These are phyloP conservation scores for Neodiprion pinetum DNA, from an alignment of 1,140 invertebrate genomes.

Conservation along the genomic window DNA sequence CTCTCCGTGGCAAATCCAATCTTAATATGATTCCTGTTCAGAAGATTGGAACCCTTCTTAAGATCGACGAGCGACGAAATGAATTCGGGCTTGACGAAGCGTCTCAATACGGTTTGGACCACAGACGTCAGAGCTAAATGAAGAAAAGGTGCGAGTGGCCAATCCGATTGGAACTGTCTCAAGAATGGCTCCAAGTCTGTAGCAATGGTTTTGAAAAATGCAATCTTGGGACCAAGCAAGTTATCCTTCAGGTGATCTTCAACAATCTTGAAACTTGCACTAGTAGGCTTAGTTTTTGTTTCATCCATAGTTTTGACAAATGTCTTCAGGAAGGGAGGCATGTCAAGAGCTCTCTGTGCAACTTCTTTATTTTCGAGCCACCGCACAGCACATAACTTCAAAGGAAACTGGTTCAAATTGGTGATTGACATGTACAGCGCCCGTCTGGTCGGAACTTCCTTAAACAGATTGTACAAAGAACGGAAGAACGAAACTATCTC, in stretches of 20 bases:
- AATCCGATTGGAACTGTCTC: constrained; percentile 25
- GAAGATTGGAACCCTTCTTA: constrained; percentile 17
- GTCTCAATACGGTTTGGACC: constrained; percentile 19
- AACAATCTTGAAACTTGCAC: constrained; percentile 21
- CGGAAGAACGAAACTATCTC: constrained; percentile 21
- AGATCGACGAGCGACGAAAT: constrained; percentile 9
- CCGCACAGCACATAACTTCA: constrained; percentile 26
- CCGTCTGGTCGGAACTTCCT: constrained; percentile 22
- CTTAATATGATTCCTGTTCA: constrained; percentile 14
- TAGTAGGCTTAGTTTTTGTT: constrained; percentile 11
- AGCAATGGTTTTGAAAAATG: constrained; percentile 18
- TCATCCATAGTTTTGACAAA: constrained; percentile 20
- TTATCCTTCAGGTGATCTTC: constrained; percentile 24
- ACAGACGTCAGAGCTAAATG: constrained; percentile 3
- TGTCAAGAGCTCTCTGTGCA: constrained; percentile 21
- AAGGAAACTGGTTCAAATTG: constrained; percentile 19
- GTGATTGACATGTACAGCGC: constrained; percentile 21
- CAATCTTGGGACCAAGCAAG: constrained; percentile 19
- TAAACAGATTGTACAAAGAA: constrained; percentile 20
- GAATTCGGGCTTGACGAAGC: constrained; percentile 18
- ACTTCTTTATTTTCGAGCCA: constrained; percentile 28
- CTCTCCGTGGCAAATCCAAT: constrained; percentile 16
- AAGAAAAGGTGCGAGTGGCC: constrained; percentile 23
- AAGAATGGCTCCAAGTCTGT: constrained; percentile 26
- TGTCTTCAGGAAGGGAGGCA: constrained; percentile 12